Evolutionary conservation across 1,140 invertebrate genomes (phyloP), one percentile per base, ranked within the genome.

Genomic region (Tetragonula clypearis): DNA sequence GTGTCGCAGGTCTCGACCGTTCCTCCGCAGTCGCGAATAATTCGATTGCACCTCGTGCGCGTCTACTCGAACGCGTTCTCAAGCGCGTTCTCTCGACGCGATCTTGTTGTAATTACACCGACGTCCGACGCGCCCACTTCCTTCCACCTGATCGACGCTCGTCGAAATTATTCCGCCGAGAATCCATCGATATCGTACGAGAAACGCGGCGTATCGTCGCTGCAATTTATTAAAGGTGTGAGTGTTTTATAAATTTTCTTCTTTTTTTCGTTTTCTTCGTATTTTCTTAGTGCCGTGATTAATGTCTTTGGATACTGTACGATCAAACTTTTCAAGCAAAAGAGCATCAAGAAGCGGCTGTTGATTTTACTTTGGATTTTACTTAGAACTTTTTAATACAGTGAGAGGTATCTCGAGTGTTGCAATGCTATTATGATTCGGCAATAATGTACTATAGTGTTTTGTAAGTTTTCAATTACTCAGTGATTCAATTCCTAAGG

Each of bases 31-130:
- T 62, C 76, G 72, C 56, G 74, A 71, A 68, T 82, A 85, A 88
- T 77, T 88, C 83, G 58, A 88, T 85, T 85, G 56, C 62, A 53
- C 21, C 79, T 53, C 21, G 71, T 76, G 35, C 55, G 56, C 23
- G 62, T 79, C 69, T 56, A 26, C 41, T 49, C 41, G 58, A 73
- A 85, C 65, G 75, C 79, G 58, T 53, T 68, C 79, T 58, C 30
- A 68, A 86, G 66, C 30, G 69, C 23, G 62, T 71, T 35, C 41
- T 73, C 23, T 73, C 23, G 53, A 26, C 30, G 56, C 56, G 35
- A 4, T 21, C 21, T 66, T 76, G 71, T 72, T 79, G 56, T 72
- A 84, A 84, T 79, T 83, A 71, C 66, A 69, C n/a, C 35, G 30
- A 56, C 60, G 72, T 55, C 17, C 23, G 80, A 15, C 53, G 30